A percentile compares a stretch with the other conserved stretches of the same genome.
Evolutionary conservation across 1,140 invertebrate species (phyloP).

Genomic region (Trigoniulus corallinus): DNA sequence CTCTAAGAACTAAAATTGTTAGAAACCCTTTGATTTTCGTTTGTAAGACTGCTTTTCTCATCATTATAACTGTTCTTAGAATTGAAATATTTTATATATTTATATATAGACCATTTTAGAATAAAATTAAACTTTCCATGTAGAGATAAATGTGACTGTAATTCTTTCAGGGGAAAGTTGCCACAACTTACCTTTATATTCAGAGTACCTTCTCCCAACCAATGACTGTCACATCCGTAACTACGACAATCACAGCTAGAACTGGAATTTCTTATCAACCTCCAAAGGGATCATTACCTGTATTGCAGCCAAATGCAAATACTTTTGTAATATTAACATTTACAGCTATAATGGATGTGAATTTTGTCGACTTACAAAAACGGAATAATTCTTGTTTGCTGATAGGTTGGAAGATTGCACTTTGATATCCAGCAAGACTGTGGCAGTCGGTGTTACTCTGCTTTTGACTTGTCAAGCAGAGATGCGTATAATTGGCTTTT

Average conservation of each 20-base stretch:
- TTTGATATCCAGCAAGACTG: conserved; percentile 54
- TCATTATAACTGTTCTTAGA: no score
- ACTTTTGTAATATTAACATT: conserved; percentile 19
- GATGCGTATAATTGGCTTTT: conserved; percentile 26
- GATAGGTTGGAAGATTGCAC: conserved; percentile 36
- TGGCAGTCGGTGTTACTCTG: conserved; percentile 3
- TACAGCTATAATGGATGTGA: no score
- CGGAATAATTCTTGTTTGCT: neutral
- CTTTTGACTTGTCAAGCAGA: conserved; percentile 54
- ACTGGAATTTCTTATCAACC: conserved; percentile 22
- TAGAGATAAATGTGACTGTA: no score
- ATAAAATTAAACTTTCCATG: no score
- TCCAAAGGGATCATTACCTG: conserved; percentile 10
- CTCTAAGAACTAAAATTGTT: no score
- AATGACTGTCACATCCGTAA: conserved; percentile 41
- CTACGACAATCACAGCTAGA: conserved; percentile 32
- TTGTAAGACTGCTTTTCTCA: no score
- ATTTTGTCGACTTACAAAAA: neutral
- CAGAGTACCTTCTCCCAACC: conserved; percentile 52
- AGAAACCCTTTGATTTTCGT: no score
- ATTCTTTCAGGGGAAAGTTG: conserved; percentile 48
- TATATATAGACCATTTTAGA: no score
- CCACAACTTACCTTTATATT: conserved; percentile 48
- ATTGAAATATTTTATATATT: no score
- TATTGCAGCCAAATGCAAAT: conserved; percentile 22